Percentiles rank a stretch among this genome's conserved stretches.
These are phyloP conservation scores for Chaetodon trifasciatus DNA, from an alignment of 2,797 vertebrate species.

Conservation along the genomic window DNA sequence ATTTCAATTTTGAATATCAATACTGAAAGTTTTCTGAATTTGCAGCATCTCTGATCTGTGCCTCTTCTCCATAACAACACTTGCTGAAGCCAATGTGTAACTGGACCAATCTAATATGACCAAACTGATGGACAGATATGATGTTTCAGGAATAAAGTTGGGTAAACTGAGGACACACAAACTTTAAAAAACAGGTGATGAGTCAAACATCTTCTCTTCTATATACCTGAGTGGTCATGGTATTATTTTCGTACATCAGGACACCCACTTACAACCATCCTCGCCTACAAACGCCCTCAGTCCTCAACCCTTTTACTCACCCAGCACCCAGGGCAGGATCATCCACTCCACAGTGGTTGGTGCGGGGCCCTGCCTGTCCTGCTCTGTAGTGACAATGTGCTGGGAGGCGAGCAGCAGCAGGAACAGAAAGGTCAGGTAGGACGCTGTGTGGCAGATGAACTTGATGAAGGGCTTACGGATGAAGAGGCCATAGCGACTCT, in stretches of 20 bases:
- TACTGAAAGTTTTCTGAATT: background rate
- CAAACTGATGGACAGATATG: background rate
- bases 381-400: constrained; percentile 92
- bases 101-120: background rate
- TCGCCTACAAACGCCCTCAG: background rate
- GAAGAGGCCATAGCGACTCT: constrained; percentile 95
- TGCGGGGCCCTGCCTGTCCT: constrained; percentile 90
- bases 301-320: constrained; percentile 62
- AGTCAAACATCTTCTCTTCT: background rate
- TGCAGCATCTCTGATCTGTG: background rate
- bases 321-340: constrained; percentile 92
- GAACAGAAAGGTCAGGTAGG: constrained; percentile 99
- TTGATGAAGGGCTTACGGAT: constrained; percentile 99
- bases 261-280: background rate
- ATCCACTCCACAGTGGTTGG: constrained; percentile 98
- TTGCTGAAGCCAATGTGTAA: too few species aligned
- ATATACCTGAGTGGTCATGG: background rate
- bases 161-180: background rate
- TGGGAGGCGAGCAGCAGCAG: constrained; percentile 97
- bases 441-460: constrained; percentile 99
- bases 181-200: background rate
- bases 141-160: background rate
- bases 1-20: background rate
- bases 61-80: background rate
- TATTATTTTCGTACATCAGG: background rate